Percentiles rank a stretch among this genome's conserved stretches.
phyloP scores from a whole-genome alignment of 2,797 vertebrate genomes.

The Cryptoprocta ferox region DNA sequence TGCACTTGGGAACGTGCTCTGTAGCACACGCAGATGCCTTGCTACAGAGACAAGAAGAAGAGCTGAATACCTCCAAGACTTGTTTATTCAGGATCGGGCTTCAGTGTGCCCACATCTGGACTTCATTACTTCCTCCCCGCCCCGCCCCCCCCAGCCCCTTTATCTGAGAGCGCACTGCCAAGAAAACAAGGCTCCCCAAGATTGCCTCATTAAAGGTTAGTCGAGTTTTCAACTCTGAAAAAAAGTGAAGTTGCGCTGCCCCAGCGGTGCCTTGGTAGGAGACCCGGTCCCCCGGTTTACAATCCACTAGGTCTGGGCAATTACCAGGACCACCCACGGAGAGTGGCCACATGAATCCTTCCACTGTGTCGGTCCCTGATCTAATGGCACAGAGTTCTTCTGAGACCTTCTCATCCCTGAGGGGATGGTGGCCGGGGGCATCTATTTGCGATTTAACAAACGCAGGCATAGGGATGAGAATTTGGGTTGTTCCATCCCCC shows the following conservation, averaged over 20 bases:
- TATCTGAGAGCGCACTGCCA: conserved; percentile 83
- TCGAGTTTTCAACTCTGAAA: conserved; percentile 75
- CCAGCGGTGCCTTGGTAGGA: conserved; percentile 74
- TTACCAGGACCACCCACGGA: conserved; percentile 88
- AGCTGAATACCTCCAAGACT: conserved; percentile 74
- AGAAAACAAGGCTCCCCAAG: conserved; percentile 79
- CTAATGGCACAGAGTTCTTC: conserved; percentile 76
- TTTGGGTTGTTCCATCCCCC: neutral
- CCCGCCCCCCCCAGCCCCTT: conserved; percentile 66
- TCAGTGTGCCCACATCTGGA: conserved; percentile 86
- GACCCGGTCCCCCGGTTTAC: conserved; percentile 85
- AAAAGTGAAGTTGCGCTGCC: conserved; percentile 76
- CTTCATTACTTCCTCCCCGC: conserved; percentile 82
- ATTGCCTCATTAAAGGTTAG: conserved; percentile 84
- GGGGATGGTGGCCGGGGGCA: neutral
- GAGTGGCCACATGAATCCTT: conserved; percentile 84
- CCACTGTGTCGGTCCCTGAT: conserved; percentile 80
- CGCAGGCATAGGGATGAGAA: neutral
- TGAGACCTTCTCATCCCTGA: conserved; percentile 44
- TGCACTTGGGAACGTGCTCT: neutral
- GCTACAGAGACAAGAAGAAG: conserved; percentile 76
- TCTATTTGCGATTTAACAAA: conserved; percentile 62
- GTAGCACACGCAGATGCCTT: neutral
- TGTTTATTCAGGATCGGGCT: conserved; percentile 81
- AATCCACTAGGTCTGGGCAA: conserved; percentile 86